Evolutionary conservation across 2,113 vertebrate species (phyloP).

Genomic region (Colinus virginianus): DNA sequence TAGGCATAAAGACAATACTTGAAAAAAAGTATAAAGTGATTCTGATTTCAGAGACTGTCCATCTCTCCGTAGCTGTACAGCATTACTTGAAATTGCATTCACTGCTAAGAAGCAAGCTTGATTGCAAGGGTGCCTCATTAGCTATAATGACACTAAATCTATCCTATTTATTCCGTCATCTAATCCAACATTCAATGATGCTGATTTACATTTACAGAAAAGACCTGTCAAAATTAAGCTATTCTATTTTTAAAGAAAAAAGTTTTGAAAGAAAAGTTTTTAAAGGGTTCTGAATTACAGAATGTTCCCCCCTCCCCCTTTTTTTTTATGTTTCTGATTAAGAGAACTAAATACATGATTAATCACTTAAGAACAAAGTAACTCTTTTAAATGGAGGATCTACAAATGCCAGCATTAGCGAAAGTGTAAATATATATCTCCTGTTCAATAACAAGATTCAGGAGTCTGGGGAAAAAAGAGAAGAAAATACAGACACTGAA

Average conservation of each 20-base stretch:
- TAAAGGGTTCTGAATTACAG: not conserved
- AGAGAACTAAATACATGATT: not conserved
- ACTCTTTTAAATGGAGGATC: not conserved
- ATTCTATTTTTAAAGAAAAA: not conserved
- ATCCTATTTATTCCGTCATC: slow-evolving; percentile 53
- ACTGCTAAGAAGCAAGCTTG: slow-evolving; percentile 57
- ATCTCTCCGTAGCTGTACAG: slow-evolving; percentile 6
- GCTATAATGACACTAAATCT: slow-evolving; percentile 59
- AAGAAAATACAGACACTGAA: not conserved
- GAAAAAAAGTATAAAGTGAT: not conserved
- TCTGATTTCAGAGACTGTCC: slow-evolving; percentile 10
- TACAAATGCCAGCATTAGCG: not conserved
- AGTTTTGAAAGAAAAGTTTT: not conserved
- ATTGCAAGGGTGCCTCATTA: slow-evolving; percentile 60
- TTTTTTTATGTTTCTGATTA: not conserved
- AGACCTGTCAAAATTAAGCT: slow-evolving; percentile 20
- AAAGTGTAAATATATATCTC: slow-evolving; percentile 30
- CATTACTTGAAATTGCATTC: slow-evolving; percentile 36
- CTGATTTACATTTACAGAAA: slow-evolving; percentile 36
- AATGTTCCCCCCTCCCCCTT: not conserved
- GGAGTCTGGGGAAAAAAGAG: not conserved
- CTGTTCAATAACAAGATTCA: not conserved
- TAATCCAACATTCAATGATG: slow-evolving; percentile 48
- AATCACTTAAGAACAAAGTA: slow-evolving; percentile 15
- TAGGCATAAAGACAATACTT: not conserved